These are phyloP conservation scores for Eleutherodactylus coqui DNA, from an alignment of 2,797 vertebrate species.

Conservation along the genomic window DNA sequence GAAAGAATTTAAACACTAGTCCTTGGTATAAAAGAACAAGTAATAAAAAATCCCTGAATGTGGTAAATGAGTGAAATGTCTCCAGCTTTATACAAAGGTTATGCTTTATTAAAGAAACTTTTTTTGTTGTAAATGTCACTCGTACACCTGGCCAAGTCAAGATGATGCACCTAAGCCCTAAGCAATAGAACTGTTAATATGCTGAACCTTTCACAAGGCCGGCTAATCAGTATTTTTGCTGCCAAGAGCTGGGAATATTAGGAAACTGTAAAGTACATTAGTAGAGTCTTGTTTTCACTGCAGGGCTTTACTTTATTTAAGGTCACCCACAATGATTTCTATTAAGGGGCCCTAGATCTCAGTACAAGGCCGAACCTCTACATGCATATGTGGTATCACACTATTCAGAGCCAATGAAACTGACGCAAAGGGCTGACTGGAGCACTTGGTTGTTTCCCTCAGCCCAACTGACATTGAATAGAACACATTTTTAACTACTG, in stretches of 20 bases:
- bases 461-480: too few species aligned
- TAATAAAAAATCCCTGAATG: conserved; percentile 6
- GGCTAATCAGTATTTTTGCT: background rate
- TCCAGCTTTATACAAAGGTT: conserved; percentile 50
- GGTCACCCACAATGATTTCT: too few species aligned
- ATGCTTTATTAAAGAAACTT: conserved; percentile 47
- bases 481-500: too few species aligned
- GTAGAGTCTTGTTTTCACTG: too few species aligned
- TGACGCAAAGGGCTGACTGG: too few species aligned
- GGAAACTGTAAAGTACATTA: conserved; percentile 1
- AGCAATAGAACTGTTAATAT: conserved; percentile 32
- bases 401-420: too few species aligned
- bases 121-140: conserved; percentile 54
- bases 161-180: conserved; percentile 36
- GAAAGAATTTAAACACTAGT: conserved; percentile 28
- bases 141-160: conserved; percentile 40
- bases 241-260: conserved; percentile 19
- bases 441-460: too few species aligned
- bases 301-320: too few species aligned
- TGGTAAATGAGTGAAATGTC: conserved; percentile 45
- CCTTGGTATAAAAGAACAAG: background rate
- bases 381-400: too few species aligned
- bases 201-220: conserved; percentile 23
- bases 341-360: too few species aligned
- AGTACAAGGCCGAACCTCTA: too few species aligned